Evolutionary conservation across 1,140 invertebrate genomes (phyloP).

Genomic region (Pseudoatta argentina): DNA sequence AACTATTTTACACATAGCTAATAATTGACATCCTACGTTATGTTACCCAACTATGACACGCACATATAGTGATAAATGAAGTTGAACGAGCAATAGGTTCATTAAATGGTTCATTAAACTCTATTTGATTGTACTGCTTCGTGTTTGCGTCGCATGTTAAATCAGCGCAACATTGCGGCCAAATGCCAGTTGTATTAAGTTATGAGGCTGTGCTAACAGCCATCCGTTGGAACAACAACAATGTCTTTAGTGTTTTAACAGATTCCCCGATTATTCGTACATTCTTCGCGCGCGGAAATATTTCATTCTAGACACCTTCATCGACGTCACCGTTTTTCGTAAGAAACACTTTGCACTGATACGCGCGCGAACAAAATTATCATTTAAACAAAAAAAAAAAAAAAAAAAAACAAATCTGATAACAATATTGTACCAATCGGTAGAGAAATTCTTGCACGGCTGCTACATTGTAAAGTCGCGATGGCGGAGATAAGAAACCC

Average conservation of each 20-base stretch:
- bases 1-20: conserved; percentile 15
- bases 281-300: background rate
- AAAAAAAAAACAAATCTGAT: conserved; percentile 53
- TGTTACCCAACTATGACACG: conserved; percentile 31
- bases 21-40: conserved; percentile 33
- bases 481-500: conserved; percentile 17
- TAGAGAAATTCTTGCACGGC: conserved; percentile 25
- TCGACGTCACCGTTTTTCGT: background rate
- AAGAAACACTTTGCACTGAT: conserved; percentile 40
- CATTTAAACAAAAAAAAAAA: conserved; percentile 53
- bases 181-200: conserved; percentile 57
- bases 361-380: conserved; percentile 23
- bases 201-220: conserved; percentile 28
- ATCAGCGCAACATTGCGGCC: conserved; percentile 49
- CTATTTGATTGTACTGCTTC: conserved; percentile 51
- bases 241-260: background rate
- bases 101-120: conserved; percentile 62
- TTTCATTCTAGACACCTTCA: background rate
- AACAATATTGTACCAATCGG: conserved; percentile 31
- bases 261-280: background rate
- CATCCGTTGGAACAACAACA: background rate
- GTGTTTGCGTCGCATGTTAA: conserved; percentile 51
- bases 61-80: conserved; percentile 29
- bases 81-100: conserved; percentile 62
- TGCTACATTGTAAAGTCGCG: conserved; percentile 27